Evolutionary conservation across 2,888 invertebrate species (phyloP).

Genomic region (Metallyticus violacea): DNA sequence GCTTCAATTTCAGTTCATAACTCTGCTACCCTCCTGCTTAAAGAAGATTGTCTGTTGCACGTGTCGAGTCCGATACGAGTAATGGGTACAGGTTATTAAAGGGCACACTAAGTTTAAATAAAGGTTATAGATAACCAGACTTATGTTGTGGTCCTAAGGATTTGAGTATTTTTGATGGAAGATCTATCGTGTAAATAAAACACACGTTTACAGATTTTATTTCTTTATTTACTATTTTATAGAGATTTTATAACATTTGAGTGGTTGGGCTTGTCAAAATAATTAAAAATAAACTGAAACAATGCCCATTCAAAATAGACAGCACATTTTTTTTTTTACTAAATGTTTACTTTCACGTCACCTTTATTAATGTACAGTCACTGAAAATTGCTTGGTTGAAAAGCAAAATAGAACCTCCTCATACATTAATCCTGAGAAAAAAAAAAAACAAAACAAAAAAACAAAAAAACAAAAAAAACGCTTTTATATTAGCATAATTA

Average conservation of each 20-base stretch:
- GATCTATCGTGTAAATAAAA: no score
- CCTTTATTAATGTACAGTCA: not conserved
- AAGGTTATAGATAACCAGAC: no score
- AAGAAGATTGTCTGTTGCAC: no score
- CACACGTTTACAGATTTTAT: no score
- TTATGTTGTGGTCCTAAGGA: no score
- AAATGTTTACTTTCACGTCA: not conserved
- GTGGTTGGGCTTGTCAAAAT: not conserved
- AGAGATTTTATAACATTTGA: not conserved
- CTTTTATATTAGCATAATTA: not conserved
- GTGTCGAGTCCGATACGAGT: no score
- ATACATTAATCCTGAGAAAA: not conserved
- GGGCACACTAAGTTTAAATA: no score
- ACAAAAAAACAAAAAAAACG: not conserved
- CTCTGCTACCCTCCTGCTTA: no score
- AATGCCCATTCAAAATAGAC: conserved; percentile 9
- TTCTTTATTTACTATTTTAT: conserved; percentile 1
- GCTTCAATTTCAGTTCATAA: no score
- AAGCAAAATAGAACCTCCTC: not conserved
- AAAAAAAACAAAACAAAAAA: not conserved
- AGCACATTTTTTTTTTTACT: not conserved
- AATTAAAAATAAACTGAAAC: not conserved
- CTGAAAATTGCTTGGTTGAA: not conserved
- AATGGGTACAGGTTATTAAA: no score
- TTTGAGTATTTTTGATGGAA: no score